Base-by-base conservation (phyloP, 2,888 invertebrate genomes). In the Podabrus alpinus region DNA sequence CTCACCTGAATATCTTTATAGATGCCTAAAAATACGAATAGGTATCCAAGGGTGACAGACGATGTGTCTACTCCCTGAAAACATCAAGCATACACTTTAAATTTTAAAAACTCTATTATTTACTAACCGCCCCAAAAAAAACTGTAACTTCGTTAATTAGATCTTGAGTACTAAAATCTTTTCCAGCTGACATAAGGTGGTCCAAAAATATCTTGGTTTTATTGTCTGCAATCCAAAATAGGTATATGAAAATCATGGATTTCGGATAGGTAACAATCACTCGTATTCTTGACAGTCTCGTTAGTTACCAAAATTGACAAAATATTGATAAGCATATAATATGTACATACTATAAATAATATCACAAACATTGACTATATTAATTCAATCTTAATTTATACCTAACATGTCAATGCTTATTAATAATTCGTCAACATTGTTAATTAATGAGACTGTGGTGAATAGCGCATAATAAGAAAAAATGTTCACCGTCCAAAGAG, bases 71-170 rank as follows among this genome's bases (percentile, higher is more conserved):
- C 78, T 7, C 84, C 85, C 85, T 84, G 73, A 74, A 81, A 75
- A 29, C 89, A 89, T 25, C 13, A 19, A 45, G 2, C 4, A 13
- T 2, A 13, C 45, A 62, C 45, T n/a, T 70, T 64, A 17, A 9
- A 59, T n/a, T n/a, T 4, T 9, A 7, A 21, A 66, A 16, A 25
- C 15, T 15, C 2, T 45, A 11, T 29, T 13, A 11, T 10, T 29
- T 15, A 29, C 0, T 61, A 61, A 91, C 91, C 16, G 91, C 91
- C 13, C 91, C 83, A 71, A 89, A 88, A 73, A 92, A 86, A 0
- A 91, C 90, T 69, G 90, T 84, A 0, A 91, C 88, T 85, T 92
- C 91, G 79, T 92, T 90, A 72, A 90, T 84, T 2, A 92, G 79
- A 78, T 92, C 90, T 45, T 86, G 80, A 78, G 91, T 87, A 0